Evolutionary conservation across 1,140 invertebrate genomes (phyloP).

Genomic region (Bombus cullumanus): DNA sequence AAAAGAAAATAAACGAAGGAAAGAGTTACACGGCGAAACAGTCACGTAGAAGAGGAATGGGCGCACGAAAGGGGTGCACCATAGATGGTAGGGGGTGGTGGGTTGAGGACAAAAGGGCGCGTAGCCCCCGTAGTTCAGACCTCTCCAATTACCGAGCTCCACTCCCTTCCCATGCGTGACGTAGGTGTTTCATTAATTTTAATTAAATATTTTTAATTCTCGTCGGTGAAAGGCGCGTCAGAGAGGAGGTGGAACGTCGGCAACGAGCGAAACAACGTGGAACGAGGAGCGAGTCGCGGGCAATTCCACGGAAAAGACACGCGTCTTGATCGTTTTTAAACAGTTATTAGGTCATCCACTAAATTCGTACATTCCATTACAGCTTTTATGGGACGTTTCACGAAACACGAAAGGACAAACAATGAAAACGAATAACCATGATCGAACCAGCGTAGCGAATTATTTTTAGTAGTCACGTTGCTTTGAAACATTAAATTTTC

Average conservation of each 20-base stretch:
- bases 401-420: no score
- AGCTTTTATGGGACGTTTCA: no score
- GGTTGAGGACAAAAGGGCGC: conserved; percentile 51
- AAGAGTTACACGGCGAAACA: conserved; percentile 20
- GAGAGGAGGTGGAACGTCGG: background rate
- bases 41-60: conserved; percentile 21
- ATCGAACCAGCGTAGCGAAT: no score
- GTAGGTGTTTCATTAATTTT: conserved; percentile 77
- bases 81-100: conserved; percentile 8
- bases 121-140: conserved; percentile 57
- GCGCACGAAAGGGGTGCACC: conserved; percentile 39
- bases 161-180: conserved; percentile 46
- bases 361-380: no score
- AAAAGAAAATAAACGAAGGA: conserved; percentile 14
- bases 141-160: conserved; percentile 73
- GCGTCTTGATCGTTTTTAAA: background rate
- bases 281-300: no score
- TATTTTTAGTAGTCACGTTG: no score
- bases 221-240: background rate
- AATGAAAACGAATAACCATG: no score
- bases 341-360: no score
- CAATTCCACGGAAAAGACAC: background rate
- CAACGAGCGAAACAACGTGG: background rate
- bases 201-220: conserved; percentile 77
- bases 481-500: no score